These are phyloP conservation scores for Heliornis fulica DNA, from an alignment of 2,113 vertebrate species.

Conservation along the genomic window DNA sequence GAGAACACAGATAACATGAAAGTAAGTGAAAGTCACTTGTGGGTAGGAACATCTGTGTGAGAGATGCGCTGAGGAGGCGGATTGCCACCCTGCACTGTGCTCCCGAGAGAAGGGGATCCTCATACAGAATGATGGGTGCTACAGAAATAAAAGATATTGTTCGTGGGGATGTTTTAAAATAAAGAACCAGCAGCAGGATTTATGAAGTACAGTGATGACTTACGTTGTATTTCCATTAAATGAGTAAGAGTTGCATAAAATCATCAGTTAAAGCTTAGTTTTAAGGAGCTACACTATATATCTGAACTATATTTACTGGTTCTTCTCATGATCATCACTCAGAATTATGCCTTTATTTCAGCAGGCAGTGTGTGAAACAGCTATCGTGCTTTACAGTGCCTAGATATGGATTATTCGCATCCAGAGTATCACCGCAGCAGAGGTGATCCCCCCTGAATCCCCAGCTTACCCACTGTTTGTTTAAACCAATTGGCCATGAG, in stretches of 20 bases:
- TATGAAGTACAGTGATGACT: neutral
- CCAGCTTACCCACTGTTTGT: neutral
- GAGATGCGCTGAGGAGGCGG: rapidly evolving
- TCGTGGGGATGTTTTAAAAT: neutral
- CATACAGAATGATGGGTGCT: neutral
- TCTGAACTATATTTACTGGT: neutral
- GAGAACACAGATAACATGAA: constrained; percentile 26
- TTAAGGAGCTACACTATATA: neutral
- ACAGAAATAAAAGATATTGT: neutral
- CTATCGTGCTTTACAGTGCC: neutral
- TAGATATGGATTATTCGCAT: neutral
- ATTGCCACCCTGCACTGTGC: neutral
- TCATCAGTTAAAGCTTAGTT: neutral
- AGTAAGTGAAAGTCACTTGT: neutral
- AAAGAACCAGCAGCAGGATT: neutral
- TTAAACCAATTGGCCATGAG: neutral
- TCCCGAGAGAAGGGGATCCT: neutral
- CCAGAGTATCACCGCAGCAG: neutral
- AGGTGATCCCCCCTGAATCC: neutral
- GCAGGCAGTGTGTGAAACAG: neutral
- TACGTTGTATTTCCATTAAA: neutral
- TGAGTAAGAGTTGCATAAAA: rapidly evolving
- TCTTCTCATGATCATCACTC: neutral
- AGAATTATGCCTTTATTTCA: neutral
- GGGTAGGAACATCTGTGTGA: neutral